A percentile compares a stretch with the other conserved stretches of the same genome.
These are phyloP conservation scores for Pseudois nayaur DNA, from an alignment of 2,113 vertebrate genomes.

Conservation along the genomic window DNA sequence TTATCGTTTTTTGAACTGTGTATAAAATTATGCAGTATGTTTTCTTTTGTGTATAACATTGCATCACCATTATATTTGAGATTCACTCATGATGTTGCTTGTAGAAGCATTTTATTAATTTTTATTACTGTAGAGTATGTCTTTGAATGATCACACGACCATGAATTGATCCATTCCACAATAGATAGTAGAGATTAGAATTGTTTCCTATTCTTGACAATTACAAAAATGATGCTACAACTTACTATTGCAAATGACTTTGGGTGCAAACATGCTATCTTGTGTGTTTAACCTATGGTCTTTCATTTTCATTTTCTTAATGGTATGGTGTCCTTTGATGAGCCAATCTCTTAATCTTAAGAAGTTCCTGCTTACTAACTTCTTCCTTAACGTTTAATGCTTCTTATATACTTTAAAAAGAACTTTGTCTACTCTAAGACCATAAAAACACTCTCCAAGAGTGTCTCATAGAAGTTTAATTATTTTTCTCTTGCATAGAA, in stretches of 20 bases:
- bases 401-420: not conserved
- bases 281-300: not conserved
- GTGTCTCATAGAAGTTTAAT: not conserved
- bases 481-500: not conserved
- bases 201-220: not conserved
- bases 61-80: not conserved
- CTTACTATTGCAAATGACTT: not conserved
- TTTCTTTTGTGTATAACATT: not conserved
- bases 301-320: not conserved
- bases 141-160: not conserved
- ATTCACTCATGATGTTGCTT: not conserved
- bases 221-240: not conserved
- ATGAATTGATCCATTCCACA: not conserved
- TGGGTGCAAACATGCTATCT: not conserved
- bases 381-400: not conserved
- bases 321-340: not conserved
- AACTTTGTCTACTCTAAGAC: not conserved
- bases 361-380: not conserved
- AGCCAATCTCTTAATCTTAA: not conserved
- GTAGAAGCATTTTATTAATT: not conserved
- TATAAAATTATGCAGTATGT: not conserved
- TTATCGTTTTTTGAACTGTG: not conserved
- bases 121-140: not conserved
- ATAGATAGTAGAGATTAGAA: not conserved
- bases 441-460: not conserved